Conservation (phyloP, 2,113 vertebrate species). For the Elachura formosa region DNA sequence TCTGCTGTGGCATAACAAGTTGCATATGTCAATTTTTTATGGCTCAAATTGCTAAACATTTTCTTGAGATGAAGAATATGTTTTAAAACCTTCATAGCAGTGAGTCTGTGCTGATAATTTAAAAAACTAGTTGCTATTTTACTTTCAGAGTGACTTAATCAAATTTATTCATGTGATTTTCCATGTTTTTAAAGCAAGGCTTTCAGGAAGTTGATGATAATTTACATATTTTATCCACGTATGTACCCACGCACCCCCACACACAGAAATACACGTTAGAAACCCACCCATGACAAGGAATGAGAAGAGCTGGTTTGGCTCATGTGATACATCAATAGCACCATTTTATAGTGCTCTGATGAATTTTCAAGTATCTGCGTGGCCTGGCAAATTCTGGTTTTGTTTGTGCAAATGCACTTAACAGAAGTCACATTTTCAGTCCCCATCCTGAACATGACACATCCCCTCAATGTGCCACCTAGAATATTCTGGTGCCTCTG, state of each 20-base stretch:
- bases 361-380: neutral
- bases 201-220: neutral
- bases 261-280: fast-evolving
- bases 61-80: neutral
- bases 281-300: neutral
- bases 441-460: neutral
- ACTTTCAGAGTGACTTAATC: neutral
- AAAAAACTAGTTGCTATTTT: neutral
- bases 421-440: neutral
- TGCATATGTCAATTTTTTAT: neutral
- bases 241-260: fast-evolving
- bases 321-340: fast-evolving
- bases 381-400: neutral
- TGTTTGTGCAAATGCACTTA: neutral
- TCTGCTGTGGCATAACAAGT: neutral
- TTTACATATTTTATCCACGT: neutral
- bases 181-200: neutral
- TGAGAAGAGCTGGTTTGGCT: neutral
- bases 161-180: neutral
- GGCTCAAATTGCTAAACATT: neutral
- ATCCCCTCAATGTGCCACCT: neutral
- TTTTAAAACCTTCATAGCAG: neutral
- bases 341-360: neutral
- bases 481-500: neutral
- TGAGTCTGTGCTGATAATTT: neutral